Conservation (phyloP, 2,797 vertebrate genomes). For the Myiothlypis chrysogaster region DNA sequence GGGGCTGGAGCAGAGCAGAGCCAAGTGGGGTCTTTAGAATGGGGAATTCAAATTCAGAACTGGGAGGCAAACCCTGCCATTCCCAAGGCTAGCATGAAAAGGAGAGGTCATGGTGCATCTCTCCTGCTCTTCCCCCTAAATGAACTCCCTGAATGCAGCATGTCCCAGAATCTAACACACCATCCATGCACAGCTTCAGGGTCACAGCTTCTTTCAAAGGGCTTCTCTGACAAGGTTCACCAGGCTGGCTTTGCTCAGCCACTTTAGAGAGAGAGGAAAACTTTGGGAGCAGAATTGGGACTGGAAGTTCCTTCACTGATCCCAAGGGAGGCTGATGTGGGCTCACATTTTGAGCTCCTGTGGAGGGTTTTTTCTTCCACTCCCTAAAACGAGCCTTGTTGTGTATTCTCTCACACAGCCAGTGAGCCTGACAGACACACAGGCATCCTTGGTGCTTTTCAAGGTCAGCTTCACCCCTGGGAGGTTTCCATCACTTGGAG, state of each 20-base stretch:
- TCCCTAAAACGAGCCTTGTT: background rate
- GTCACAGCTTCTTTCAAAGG: background rate
- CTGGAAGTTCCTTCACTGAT: background rate
- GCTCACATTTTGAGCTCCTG: background rate
- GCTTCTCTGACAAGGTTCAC: background rate
- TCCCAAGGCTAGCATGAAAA: background rate
- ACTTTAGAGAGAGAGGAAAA: background rate
- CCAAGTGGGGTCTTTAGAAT: accelerated
- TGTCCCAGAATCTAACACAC: accelerated
- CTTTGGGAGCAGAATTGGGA: background rate
- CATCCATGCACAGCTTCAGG: background rate
- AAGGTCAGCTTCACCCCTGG: background rate
- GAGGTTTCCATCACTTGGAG: background rate
- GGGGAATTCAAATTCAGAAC: background rate
- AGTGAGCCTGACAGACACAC: background rate
- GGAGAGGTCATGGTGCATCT: background rate
- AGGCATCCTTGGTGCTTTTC: background rate
- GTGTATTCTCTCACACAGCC: accelerated
- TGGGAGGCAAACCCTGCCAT: background rate
- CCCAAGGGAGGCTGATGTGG: background rate
- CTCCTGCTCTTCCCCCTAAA: background rate
- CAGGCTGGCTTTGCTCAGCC: background rate
- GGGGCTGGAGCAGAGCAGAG: background rate
- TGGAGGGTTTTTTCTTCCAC: background rate
- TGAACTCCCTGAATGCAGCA: background rate